phyloP scores from a whole-genome alignment of 2,888 invertebrate species.

The Folsomia candida region DNA sequence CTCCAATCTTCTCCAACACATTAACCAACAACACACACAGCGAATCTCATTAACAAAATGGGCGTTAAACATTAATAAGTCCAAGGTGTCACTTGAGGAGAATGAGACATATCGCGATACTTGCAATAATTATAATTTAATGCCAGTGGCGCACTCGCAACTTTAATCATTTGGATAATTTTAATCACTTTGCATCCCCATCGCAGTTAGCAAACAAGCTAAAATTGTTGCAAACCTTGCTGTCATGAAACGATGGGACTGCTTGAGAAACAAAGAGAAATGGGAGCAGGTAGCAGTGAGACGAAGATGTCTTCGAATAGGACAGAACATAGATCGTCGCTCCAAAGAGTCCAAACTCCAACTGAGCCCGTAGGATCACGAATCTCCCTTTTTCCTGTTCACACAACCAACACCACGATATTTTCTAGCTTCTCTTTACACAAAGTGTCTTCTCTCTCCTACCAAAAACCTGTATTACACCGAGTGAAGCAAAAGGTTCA shows the following conservation, averaged over 20 bases:
- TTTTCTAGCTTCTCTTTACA: background rate
- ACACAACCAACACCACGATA: too few species aligned
- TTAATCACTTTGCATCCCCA: background rate
- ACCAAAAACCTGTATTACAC: background rate
- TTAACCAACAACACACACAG: background rate
- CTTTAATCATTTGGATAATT: background rate
- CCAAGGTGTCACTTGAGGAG: background rate
- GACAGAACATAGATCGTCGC: background rate
- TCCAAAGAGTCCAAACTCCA: background rate
- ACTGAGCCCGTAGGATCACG: background rate
- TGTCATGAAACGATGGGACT: too few species aligned
- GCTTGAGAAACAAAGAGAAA: too few species aligned
- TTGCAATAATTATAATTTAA: background rate
- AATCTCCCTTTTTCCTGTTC: background rate
- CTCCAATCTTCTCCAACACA: too few species aligned
- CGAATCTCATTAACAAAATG: slow-evolving; percentile 13
- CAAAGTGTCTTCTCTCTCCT: background rate
- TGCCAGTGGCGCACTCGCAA: background rate
- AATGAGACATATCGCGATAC: background rate
- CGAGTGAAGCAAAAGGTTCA: too few species aligned
- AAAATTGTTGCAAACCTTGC: too few species aligned
- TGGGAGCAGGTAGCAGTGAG: too few species aligned
- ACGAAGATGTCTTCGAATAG: too few species aligned
- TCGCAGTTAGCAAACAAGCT: background rate
- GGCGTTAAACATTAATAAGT: slow-evolving; percentile 6